These are phyloP conservation scores for Anguilla rostrata DNA, from an alignment of 2,113 vertebrate species.

Conservation along the genomic window DNA sequence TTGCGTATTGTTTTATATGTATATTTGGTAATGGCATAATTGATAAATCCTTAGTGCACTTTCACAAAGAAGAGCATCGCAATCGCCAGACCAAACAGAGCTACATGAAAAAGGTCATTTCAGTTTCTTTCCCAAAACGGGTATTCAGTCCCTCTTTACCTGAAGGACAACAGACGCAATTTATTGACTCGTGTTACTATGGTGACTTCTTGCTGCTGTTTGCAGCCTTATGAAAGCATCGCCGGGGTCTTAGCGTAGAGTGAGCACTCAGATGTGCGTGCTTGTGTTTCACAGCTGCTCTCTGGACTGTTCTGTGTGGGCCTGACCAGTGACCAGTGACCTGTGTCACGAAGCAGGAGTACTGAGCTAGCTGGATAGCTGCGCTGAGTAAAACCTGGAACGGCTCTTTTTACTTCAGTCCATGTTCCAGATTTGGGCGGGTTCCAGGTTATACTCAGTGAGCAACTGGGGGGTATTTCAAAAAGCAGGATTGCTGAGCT, in stretches of 20 bases:
- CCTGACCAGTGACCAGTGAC: not conserved
- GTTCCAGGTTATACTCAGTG: too few relatives aligned
- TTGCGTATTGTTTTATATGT: not conserved
- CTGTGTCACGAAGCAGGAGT: too few relatives aligned
- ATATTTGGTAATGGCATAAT: not conserved
- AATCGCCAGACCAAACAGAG: too few relatives aligned
- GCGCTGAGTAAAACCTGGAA: too few relatives aligned
- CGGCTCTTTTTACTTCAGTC: too few relatives aligned
- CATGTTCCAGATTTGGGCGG: too few relatives aligned
- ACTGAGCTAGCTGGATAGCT: too few relatives aligned
- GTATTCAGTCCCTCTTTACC: not conserved
- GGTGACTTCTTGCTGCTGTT: constrained; percentile 60
- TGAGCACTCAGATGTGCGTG: constrained; percentile 38
- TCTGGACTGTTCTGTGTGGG: not conserved
- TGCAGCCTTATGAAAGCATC: constrained; percentile 26
- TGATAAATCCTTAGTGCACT: not conserved
- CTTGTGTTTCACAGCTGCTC: constrained; percentile 16
- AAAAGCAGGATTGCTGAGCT: too few relatives aligned
- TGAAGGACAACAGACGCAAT: not conserved
- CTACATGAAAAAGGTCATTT: not conserved
- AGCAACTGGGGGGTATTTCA: too few relatives aligned
- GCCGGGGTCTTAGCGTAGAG: not conserved
- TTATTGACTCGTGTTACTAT: constrained; percentile 15
- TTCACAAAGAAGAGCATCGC: too few relatives aligned
- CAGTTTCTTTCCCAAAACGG: not conserved